phyloP scores from a whole-genome alignment of 2,797 vertebrate genomes.

The Megalops cyprinoides region DNA sequence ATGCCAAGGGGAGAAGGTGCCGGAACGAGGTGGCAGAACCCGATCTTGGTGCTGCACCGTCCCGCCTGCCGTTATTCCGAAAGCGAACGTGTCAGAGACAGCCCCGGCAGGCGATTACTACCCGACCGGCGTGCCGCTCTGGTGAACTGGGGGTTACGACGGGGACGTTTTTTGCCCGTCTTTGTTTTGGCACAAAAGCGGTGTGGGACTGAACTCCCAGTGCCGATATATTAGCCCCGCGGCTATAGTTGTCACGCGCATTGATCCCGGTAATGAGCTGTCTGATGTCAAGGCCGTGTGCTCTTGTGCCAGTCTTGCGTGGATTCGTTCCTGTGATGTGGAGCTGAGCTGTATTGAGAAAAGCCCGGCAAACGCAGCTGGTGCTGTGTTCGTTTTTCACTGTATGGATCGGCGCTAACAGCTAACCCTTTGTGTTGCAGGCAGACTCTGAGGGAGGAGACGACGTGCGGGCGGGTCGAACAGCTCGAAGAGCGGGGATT shows the following conservation, averaged over 20 bases:
- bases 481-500: not conserved
- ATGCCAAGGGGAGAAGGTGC: slow-evolving; percentile 32
- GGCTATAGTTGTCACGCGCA: slow-evolving; percentile 22
- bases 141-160: not conserved
- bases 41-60: too few species aligned
- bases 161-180: too few species aligned
- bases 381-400: not conserved
- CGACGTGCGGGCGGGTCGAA: not conserved
- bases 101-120: not conserved
- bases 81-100: not conserved
- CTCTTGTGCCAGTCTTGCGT: not conserved
- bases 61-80: too few species aligned
- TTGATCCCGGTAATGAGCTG: slow-evolving; percentile 33
- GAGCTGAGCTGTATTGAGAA: slow-evolving; percentile 12
- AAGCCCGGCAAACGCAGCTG: not conserved
- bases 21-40: too few species aligned
- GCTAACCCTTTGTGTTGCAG: not conserved
- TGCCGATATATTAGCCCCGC: not conserved
- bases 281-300: not conserved
- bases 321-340: not conserved
- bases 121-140: not conserved
- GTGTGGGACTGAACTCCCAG: not conserved
- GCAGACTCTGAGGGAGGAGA: too few species aligned
- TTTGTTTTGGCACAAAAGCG: not conserved
- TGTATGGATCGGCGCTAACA: not conserved